Evolutionary conservation across 2,797 vertebrate species (phyloP), one percentile per base, ranked within the genome.

Genomic region (Echeneis naucrates): DNA sequence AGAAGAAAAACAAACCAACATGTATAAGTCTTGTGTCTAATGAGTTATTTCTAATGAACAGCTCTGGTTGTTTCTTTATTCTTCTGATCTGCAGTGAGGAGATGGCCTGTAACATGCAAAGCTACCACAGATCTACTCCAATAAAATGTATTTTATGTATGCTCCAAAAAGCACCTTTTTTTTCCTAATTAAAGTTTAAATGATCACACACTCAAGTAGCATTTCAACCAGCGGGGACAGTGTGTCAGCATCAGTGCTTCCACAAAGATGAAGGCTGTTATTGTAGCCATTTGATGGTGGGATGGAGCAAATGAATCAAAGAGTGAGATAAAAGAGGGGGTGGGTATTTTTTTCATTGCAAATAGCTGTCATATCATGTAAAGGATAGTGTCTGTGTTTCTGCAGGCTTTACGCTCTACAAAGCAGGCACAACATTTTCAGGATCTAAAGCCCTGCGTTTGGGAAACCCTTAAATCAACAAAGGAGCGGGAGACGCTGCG

Each of bases 131-230:
- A 37, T 33, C 26, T 47, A 5, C 23, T 56, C 33, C 40, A 58
- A 17, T 26, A 40, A 77, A 70, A 61, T 9, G 2, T 37, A 40
- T 57, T 54, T 21, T 14, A 32, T n/a, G 21, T 35, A 48, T 37
- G 23, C 50, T 57, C 27, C 33, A 63, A 62, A 68, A 75, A 57
- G 38, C 40, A 24, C 56, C 24, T 32, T 70, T 75, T 81, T 81
- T 77, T 16, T 63, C 35, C 30, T 79, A 72, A 89, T 88, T 88
- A 68, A 74, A 82, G 70, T 78, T 84, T 11, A 72, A 84, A 76
- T 32, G 12, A 75, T 83, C 62, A 61, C 60, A 45, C 42, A 52
- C 68, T 82, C 32, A 77, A 88, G 87, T 62, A 60, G 68, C 56
- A 68, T 78, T 72, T 75, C 84, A 69, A 71, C 56, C 69, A 75